These are phyloP conservation scores for Podocnemis expansa DNA, from an alignment of 2,113 vertebrate genomes.

Conservation along the genomic window DNA sequence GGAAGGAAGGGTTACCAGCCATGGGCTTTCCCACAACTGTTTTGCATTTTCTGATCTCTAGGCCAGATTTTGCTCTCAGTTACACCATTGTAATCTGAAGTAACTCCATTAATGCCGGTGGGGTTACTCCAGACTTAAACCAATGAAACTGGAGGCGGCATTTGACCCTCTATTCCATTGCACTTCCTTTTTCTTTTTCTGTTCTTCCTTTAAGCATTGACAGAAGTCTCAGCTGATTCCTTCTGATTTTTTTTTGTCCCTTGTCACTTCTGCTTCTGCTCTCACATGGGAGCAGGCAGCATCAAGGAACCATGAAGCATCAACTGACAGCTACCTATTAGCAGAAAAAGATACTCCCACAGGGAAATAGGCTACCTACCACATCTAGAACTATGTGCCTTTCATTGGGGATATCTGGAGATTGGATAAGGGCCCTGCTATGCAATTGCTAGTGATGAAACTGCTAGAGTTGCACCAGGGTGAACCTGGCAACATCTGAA, in stretches of 20 bases:
- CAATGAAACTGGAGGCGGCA: background rate
- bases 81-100: background rate
- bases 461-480: background rate
- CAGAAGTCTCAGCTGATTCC: background rate
- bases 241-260: background rate
- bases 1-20: background rate
- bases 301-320: background rate
- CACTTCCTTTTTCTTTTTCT: background rate
- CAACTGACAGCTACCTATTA: background rate
- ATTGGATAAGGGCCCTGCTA: background rate
- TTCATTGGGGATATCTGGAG: background rate
- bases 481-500: accelerated
- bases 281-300: background rate
- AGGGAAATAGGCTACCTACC: background rate
- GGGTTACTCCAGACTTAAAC: background rate
- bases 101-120: background rate
- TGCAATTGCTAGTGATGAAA: background rate
- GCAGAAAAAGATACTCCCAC: background rate
- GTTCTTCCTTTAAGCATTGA: background rate
- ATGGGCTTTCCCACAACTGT: background rate
- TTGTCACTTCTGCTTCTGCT: background rate
- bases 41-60: background rate
- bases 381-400: background rate
- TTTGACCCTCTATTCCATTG: background rate
- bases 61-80: background rate